These are phyloP conservation scores for Xerus inauris DNA, from an alignment of 2,113 vertebrate genomes.

Conservation along the genomic window DNA sequence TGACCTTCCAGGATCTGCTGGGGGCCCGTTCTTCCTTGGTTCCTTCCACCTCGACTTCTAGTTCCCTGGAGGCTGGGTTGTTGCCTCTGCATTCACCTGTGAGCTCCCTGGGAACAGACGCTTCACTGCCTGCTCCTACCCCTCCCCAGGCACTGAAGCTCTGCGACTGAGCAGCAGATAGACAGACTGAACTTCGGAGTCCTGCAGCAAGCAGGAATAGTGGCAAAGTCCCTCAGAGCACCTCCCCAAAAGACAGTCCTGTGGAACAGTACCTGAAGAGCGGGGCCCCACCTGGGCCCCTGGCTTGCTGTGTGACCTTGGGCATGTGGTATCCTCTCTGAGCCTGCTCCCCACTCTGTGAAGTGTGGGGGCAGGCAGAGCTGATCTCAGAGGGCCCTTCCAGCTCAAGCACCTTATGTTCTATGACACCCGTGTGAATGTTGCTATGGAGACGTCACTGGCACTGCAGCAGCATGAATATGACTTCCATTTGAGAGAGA, in stretches of 20 bases:
- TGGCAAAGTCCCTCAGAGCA: not conserved
- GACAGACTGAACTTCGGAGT: not conserved
- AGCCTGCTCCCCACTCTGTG: not conserved
- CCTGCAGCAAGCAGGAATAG: not conserved
- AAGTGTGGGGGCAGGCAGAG: conserved; percentile 45
- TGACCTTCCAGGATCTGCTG: not conserved
- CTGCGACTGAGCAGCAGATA: not conserved
- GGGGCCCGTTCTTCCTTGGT: not conserved
- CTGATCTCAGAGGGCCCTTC: conserved; percentile 57
- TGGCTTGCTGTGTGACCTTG: not conserved
- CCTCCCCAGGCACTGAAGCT: not conserved
- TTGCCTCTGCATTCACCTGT: not conserved
- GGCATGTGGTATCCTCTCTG: not conserved
- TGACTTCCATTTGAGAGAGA: not conserved
- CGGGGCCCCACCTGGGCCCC: fast-evolving
- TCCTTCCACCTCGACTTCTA: not conserved
- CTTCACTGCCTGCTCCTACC: not conserved
- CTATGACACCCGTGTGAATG: conserved; percentile 35
- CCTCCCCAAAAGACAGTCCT: not conserved
- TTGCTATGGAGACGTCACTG: conserved; percentile 72
- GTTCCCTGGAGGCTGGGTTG: fast-evolving
- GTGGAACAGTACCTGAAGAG: not conserved
- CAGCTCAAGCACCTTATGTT: conserved; percentile 74
- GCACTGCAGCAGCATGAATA: not conserved
- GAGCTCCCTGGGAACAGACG: not conserved